A percentile compares a stretch with the other conserved stretches of the same genome.
These are phyloP conservation scores for Gymnodraco acuticeps DNA, from an alignment of 2,797 vertebrate genomes.

Conservation along the genomic window DNA sequence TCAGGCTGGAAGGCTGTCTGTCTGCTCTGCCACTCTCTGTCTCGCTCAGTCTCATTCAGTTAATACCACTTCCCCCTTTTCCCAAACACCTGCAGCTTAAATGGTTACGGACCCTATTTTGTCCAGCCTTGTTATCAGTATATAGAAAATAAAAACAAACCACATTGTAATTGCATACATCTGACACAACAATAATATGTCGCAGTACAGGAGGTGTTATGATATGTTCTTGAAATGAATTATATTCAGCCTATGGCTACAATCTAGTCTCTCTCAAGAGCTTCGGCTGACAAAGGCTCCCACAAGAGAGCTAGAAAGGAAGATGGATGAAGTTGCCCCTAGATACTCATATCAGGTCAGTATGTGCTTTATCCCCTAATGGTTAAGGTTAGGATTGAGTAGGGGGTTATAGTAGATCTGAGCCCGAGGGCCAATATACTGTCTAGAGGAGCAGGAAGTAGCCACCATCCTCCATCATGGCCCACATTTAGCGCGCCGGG, in stretches of 20 bases:
- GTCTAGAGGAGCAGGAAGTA: slow-evolving; percentile 78
- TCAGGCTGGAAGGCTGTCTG: slow-evolving; percentile 75
- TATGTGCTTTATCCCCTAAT: slow-evolving; percentile 85
- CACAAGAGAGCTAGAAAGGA: slow-evolving; percentile 80
- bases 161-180: slow-evolving; percentile 48
- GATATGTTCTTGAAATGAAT: slow-evolving; percentile 69
- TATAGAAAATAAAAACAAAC: slow-evolving; percentile 46
- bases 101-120: slow-evolving; percentile 18
- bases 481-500: slow-evolving; percentile 90
- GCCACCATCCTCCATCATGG: slow-evolving; percentile 89
- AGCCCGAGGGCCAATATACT: slow-evolving; percentile 77
- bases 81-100: slow-evolving; percentile 29
- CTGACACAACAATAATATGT: slow-evolving; percentile 52
- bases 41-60: slow-evolving; percentile 54
- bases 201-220: slow-evolving; percentile 52
- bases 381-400: slow-evolving; percentile 85
- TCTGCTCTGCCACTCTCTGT: slow-evolving; percentile 67
- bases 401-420: slow-evolving; percentile 80
- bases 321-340: slow-evolving; percentile 85
- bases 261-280: slow-evolving; percentile 79
- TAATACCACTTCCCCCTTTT: slow-evolving; percentile 27
- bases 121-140: slow-evolving; percentile 12
- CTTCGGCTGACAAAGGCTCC: slow-evolving; percentile 80
- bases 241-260: slow-evolving; percentile 79
- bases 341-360: slow-evolving; percentile 86